Base-by-base conservation (phyloP, 2,888 invertebrate species). In the Disparrhopalites patrizii region DNA sequence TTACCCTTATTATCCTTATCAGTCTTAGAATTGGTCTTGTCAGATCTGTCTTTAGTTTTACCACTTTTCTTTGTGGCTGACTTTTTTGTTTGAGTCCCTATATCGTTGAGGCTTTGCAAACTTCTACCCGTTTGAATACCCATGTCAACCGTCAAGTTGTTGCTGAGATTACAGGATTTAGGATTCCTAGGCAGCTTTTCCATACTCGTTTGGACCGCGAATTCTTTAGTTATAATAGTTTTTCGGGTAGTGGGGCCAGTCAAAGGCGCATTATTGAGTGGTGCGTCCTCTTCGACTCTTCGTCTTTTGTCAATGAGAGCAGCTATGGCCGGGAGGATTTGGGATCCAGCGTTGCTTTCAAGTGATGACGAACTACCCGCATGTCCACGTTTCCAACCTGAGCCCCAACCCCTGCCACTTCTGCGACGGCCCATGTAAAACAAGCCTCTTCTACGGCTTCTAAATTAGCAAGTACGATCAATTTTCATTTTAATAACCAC, bases 361-460 rank as follows among this genome's bases (percentile, higher is more conserved):
- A 91, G 85, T 15, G 91, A 91, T 0, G 90, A 88, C 50, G 88
- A 88, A 78, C 90, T 90, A 56, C 87, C 88, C 55, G 79, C 64
- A 25, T 71, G 68, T 7, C 70, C 65, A n/a, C 69, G 36, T 20
- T 67, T 38, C 68, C 69, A 68, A 13, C 66, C 57, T 25, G 61
- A 51, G 38, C 51, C 50, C 65, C 65, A 57, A 20, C 20, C n/a
- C 31, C 54, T 40, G n/a, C 67, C 65, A 52, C 67, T 68, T 20
- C 71, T 52, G 31, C 60, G 47, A 10, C 67, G 62, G 10, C 63
- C 67, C 64, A 70, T 66, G 20, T 67, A 56, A 52, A 68, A 68
- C 64, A 66, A 66, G 31, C 67, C 67, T 31, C 67, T n/a, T 25
- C 31, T 20, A 2, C 61, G 27, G 15, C 31, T 31, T 50, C 56